Evolutionary conservation across 1,140 invertebrate species (phyloP).

Genomic region (Anoplolepis gracilipes): DNA sequence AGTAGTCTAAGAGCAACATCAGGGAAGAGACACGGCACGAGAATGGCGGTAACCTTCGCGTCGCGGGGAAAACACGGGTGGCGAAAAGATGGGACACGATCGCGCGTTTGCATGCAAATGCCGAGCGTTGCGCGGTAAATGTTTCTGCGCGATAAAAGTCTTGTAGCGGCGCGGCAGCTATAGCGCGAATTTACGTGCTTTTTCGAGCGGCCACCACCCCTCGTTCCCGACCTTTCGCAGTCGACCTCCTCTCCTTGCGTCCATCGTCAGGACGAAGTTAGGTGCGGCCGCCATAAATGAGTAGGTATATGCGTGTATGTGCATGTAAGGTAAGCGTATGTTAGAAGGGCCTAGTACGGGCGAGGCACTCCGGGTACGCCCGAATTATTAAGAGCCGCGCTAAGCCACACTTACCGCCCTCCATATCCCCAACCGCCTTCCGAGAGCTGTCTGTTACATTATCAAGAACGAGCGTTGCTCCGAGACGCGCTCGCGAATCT

Average conservation of each 20-base stretch:
- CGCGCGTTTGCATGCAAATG: conserved; percentile 81
- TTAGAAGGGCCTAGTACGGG: conserved; percentile 61
- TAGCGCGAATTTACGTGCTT: conserved; percentile 77
- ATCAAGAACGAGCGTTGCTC: conserved; percentile 69
- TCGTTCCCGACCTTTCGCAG: not conserved
- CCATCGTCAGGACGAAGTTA: conserved; percentile 36
- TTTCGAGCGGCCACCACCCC: conserved; percentile 42
- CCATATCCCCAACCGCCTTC: conserved; percentile 60
- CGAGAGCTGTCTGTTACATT: conserved; percentile 75
- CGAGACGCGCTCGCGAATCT: conserved; percentile 39
- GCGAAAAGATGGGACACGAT: conserved; percentile 71
- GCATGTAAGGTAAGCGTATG: conserved; percentile 43
- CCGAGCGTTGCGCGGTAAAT: conserved; percentile 73
- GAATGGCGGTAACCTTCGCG: conserved; percentile 56
- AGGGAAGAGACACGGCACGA: conserved; percentile 4
- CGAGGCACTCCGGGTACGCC: conserved; percentile 72
- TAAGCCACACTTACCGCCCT: conserved; percentile 77
- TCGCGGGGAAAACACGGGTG: conserved; percentile 47
- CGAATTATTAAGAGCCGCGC: conserved; percentile 82
- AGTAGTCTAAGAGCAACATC: conserved; percentile 14
- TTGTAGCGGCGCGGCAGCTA: conserved; percentile 71
- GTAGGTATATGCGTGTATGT: conserved; percentile 3
- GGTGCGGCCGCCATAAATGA: conserved; percentile 59
- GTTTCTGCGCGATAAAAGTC: conserved; percentile 81
- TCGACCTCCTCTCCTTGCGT: not conserved